Percentiles rank a stretch among this genome's conserved stretches.
Evolutionary conservation across 1,140 invertebrate genomes (phyloP).

Genomic region (Saccostrea glomerata): DNA sequence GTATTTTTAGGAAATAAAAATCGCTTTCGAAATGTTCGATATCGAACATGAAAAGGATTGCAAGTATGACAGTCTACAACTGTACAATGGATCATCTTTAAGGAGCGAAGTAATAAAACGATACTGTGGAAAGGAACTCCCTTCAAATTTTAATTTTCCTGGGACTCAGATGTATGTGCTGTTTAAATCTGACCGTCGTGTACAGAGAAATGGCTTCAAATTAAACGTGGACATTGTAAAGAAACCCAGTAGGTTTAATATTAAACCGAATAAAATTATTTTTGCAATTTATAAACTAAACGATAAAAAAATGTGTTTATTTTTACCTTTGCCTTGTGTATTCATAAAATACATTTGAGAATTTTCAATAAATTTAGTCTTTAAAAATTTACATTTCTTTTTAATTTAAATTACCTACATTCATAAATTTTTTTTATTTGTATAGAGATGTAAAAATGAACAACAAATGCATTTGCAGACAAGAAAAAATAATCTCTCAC

Average conservation of each 20-base stretch:
- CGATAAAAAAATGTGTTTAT: too few relatives aligned
- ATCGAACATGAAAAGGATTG: not conserved
- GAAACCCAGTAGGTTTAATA: not conserved
- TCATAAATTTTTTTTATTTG: too few relatives aligned
- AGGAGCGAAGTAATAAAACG: not conserved
- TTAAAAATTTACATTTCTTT: too few relatives aligned
- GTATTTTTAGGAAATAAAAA: conserved; percentile 1
- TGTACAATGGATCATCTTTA: not conserved
- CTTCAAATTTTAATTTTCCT: not conserved
- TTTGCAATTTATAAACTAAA: too few relatives aligned
- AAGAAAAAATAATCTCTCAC: too few relatives aligned
- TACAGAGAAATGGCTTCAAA: conserved; percentile 4
- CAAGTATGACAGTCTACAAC: not conserved
- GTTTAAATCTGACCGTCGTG: not conserved
- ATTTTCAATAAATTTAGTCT: too few relatives aligned
- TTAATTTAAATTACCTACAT: too few relatives aligned
- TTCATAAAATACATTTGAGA: too few relatives aligned
- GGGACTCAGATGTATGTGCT: not conserved
- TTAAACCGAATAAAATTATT: too few relatives aligned
- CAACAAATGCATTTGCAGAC: too few relatives aligned
- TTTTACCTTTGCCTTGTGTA: too few relatives aligned
- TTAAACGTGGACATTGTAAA: conserved; percentile 29
- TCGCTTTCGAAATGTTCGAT: not conserved
- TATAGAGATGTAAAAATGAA: too few relatives aligned
- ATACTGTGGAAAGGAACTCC: not conserved